Conservation (phyloP, 2,113 vertebrate species). For the Eurystomus gularis region DNA sequence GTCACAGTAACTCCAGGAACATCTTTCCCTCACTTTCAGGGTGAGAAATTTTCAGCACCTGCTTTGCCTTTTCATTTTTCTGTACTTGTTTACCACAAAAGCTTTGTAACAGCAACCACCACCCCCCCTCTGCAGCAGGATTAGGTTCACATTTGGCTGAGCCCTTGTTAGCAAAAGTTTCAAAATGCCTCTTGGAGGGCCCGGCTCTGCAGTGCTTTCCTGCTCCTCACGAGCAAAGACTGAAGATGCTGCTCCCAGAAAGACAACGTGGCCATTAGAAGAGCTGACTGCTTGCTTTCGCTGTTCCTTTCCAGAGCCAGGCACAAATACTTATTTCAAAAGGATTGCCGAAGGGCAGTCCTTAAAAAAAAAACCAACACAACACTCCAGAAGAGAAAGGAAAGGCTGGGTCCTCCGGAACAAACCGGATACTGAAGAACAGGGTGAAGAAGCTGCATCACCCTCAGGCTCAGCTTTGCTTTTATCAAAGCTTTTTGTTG, state of each 20-base stretch:
- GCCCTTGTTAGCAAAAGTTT: background rate
- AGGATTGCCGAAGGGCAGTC: background rate
- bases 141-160: background rate
- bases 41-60: background rate
- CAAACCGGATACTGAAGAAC: background rate
- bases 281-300: background rate
- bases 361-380: background rate
- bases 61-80: background rate
- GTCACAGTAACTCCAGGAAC: background rate
- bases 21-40: background rate
- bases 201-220: background rate
- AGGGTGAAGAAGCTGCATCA: constrained; percentile 28
- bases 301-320: background rate
- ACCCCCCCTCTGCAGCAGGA: background rate
- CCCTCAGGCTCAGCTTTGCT: constrained; percentile 49
- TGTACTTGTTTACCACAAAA: background rate
- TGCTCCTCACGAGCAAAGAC: background rate
- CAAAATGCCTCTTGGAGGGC: background rate
- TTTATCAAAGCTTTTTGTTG: constrained; percentile 48
- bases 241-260: background rate
- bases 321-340: constrained; percentile 8
- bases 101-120: background rate
- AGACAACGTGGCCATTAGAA: background rate
- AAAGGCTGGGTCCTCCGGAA: constrained; percentile 2
- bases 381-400: background rate